phyloP scores from a whole-genome alignment of 2,113 vertebrate species.

The Penelope pileata region DNA sequence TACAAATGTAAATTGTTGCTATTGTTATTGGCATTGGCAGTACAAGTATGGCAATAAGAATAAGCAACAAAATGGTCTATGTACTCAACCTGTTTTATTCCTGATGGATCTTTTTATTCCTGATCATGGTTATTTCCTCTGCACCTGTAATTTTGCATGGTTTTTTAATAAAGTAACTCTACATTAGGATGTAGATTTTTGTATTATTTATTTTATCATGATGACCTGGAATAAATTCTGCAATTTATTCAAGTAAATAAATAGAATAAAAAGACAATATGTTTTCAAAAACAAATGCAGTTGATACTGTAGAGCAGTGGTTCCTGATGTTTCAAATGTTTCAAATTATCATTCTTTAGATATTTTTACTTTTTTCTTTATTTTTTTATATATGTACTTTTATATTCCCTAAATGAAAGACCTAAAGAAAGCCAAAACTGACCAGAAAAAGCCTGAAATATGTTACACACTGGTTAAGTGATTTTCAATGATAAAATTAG shows the following conservation, averaged over 20 bases:
- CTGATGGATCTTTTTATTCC: not conserved
- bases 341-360: not conserved
- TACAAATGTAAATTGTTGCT: not conserved
- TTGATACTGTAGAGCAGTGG: not conserved
- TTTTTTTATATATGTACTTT: not conserved
- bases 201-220: not conserved
- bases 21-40: not conserved
- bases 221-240: not conserved
- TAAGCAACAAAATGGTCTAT: not conserved
- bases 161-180: not conserved
- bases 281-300: not conserved
- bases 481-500: not conserved
- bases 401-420: not conserved
- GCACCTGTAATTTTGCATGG: not conserved
- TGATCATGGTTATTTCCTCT: not conserved
- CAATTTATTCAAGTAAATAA: not conserved
- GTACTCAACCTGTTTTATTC: not conserved
- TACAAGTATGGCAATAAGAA: not conserved
- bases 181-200: not conserved
- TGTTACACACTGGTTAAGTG: not conserved
- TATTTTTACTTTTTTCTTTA: not conserved
- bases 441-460: not conserved
- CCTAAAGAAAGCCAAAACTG: accelerated
- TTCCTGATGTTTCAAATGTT: not conserved
- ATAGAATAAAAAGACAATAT: not conserved